Evolutionary conservation across 2,888 invertebrate genomes (phyloP).

Genomic region (Cheilosia vernalis): DNA sequence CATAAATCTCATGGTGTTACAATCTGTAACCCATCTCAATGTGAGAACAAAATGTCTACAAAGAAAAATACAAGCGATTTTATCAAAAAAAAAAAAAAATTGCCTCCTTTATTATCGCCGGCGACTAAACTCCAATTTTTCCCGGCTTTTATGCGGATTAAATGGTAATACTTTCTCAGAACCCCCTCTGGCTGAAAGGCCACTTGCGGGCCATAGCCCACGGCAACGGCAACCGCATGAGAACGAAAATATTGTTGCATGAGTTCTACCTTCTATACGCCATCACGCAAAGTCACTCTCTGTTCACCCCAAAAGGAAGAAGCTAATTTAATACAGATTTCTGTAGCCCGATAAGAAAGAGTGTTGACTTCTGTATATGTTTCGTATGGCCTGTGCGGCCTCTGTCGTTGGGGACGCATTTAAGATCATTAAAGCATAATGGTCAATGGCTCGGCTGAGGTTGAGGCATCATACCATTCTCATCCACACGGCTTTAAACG

Average conservation of each 20-base stretch:
- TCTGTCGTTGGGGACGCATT: slow-evolving; percentile 24
- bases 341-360: slow-evolving; percentile 45
- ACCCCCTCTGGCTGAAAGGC: not conserved
- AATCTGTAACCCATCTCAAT: too few relatives aligned
- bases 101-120: slow-evolving; percentile 8
- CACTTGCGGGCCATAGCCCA: slow-evolving; percentile 32
- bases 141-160: slow-evolving; percentile 10
- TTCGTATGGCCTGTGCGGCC: not conserved
- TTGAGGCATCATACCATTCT: slow-evolving; percentile 17
- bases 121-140: not conserved
- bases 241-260: slow-evolving; percentile 12
- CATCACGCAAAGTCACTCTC: slow-evolving; percentile 50
- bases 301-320: slow-evolving; percentile 44
- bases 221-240: slow-evolving; percentile 1
- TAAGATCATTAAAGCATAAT: slow-evolving; percentile 32
- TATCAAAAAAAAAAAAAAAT: not conserved
- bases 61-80: not conserved
- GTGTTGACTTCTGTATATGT: slow-evolving; percentile 34
- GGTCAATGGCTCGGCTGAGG: slow-evolving; percentile 34
- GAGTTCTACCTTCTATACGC: not conserved
- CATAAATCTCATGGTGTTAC: too few relatives aligned
- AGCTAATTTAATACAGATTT: slow-evolving; percentile 62
- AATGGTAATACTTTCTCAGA: slow-evolving; percentile 24
- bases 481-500: slow-evolving; percentile 6
- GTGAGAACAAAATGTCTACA: too few relatives aligned